A percentile compares a stretch with the other conserved stretches of the same genome.
Conservation (phyloP, 2,797 vertebrate species). For the Leptatherina wallacei region DNA sequence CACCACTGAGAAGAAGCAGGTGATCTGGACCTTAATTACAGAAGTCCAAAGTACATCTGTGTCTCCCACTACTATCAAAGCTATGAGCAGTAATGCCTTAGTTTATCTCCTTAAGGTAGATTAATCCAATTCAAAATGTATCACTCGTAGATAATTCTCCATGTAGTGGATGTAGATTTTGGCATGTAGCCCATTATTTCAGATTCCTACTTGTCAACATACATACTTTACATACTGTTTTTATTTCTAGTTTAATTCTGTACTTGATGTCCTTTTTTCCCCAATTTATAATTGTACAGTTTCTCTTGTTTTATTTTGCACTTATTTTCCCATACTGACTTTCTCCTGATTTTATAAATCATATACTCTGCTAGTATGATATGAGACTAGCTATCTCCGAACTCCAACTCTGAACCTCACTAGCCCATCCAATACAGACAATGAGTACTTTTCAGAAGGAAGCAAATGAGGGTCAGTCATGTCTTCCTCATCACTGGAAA, state of each 20-base stretch:
- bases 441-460: neutral
- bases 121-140: constrained; percentile 15
- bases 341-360: neutral
- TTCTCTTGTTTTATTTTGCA: neutral
- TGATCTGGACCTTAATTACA: constrained; percentile 37
- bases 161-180: neutral
- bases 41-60: constrained; percentile 15
- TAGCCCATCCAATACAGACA: neutral
- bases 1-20: constrained; percentile 12
- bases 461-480: neutral
- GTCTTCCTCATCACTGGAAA: neutral
- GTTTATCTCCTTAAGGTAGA: constrained; percentile 12
- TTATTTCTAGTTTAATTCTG: neutral
- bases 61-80: constrained; percentile 19
- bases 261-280: neutral
- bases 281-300: neutral
- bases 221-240: neutral
- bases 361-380: neutral
- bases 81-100: constrained; percentile 15
- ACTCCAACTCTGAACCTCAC: neutral
- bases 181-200: neutral
- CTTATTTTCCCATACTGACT: neutral
- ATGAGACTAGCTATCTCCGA: neutral
- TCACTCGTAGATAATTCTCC: constrained; percentile 7
- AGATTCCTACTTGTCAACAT: neutral